A percentile compares a stretch with the other conserved stretches of the same genome.
Evolutionary conservation across 2,797 vertebrate species (phyloP).

Genomic region (Sebastes itinus): DNA sequence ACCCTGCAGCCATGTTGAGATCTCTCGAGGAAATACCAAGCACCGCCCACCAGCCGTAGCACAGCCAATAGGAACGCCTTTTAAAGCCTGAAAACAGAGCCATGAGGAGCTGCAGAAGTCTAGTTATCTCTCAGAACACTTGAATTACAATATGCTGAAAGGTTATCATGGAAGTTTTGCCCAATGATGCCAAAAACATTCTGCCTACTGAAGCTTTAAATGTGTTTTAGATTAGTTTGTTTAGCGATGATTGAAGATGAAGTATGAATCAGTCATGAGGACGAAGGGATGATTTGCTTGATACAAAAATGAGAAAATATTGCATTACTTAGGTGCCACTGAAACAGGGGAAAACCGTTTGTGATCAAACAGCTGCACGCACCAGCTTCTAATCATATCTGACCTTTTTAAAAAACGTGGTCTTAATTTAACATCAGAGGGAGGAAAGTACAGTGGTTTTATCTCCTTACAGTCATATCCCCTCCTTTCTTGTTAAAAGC

Average conservation of each 20-base stretch:
- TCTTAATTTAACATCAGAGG: constrained; percentile 72
- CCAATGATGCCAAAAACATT: too few species aligned
- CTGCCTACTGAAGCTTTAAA: too few species aligned
- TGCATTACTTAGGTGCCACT: constrained; percentile 28
- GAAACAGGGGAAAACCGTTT: constrained; percentile 37
- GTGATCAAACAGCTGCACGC: constrained; percentile 51
- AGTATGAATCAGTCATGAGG: constrained; percentile 22
- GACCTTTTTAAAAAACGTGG: constrained; percentile 68
- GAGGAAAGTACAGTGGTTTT: constrained; percentile 58
- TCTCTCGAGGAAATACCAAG: too few species aligned
- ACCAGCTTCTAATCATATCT: constrained; percentile 71
- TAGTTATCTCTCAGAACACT: too few species aligned
- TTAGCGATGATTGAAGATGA: background rate
- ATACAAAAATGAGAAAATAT: constrained; percentile 14
- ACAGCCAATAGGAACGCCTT: too few species aligned
- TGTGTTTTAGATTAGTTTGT: constrained; percentile 21
- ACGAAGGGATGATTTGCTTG: constrained; percentile 1
- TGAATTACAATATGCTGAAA: too few species aligned
- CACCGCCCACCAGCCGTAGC: too few species aligned
- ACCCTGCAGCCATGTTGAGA: too few species aligned
- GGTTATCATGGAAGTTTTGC: too few species aligned
- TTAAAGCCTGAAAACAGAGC: too few species aligned
- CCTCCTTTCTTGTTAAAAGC: constrained; percentile 64
- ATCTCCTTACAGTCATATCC: constrained; percentile 67
- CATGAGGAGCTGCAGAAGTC: too few species aligned